phyloP scores from a whole-genome alignment of 2,888 invertebrate genomes.

The Tetramorium bicarinatum region DNA sequence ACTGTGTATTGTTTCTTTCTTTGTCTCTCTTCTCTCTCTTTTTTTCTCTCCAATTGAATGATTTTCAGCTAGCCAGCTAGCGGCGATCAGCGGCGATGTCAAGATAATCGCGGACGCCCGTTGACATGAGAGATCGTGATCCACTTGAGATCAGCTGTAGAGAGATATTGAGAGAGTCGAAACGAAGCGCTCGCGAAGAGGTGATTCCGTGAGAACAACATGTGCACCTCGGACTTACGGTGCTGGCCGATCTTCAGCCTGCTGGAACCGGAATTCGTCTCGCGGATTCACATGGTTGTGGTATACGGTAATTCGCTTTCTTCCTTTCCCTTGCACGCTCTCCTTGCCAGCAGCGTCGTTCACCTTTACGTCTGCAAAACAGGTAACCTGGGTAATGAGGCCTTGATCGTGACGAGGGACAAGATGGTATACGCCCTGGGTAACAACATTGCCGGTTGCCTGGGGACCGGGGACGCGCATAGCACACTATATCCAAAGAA shows the following conservation, averaged over 20 bases:
- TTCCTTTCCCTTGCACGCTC: neutral
- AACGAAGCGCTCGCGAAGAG: too few species aligned
- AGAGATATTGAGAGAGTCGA: neutral
- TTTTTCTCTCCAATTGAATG: neutral
- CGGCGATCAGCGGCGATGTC: neutral
- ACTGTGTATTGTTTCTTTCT: neutral
- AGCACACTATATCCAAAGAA: slow-evolving; percentile 87
- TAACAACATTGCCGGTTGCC: slow-evolving; percentile 88
- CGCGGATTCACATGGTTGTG: slow-evolving; percentile 87
- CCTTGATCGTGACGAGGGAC: slow-evolving; percentile 88
- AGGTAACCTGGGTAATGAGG: slow-evolving; percentile 87
- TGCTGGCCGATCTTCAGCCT: slow-evolving; percentile 89
- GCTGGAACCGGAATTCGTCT: slow-evolving; percentile 87
- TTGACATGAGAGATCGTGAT: neutral
- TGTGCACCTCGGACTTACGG: slow-evolving; percentile 84
- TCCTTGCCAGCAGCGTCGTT: neutral
- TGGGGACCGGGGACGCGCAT: slow-evolving; percentile 87
- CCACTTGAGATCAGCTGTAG: neutral
- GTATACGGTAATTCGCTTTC: slow-evolving; percentile 87
- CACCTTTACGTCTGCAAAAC: neutral
- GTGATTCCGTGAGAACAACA: slow-evolving; percentile 64
- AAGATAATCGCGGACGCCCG: neutral
- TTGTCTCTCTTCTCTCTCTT: neutral
- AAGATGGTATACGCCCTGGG: slow-evolving; percentile 88
- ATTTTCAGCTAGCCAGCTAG: too few species aligned